A percentile compares a stretch with the other conserved stretches of the same genome.
Conservation (phyloP, 2,797 vertebrate genomes). For the Tragopan temminckii region DNA sequence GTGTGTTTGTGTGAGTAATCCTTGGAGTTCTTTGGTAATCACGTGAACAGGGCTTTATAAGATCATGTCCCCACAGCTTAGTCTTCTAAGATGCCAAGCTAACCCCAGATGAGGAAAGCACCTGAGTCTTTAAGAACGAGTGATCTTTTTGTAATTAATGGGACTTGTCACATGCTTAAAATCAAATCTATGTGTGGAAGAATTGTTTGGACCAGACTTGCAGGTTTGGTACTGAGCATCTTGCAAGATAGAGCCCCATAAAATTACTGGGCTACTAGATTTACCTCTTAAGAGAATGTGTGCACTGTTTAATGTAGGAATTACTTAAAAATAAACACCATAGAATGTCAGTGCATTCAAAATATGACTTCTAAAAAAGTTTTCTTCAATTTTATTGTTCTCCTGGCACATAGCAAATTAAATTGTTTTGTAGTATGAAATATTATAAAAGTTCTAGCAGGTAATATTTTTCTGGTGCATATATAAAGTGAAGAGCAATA, state of each 20-base stretch:
- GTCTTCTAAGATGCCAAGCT: conserved; percentile 49
- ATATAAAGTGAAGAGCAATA: conserved; percentile 37
- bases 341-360: neutral
- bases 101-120: conserved; percentile 35
- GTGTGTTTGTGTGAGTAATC: neutral
- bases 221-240: conserved; percentile 3
- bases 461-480: neutral
- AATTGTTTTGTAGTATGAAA: conserved; percentile 56
- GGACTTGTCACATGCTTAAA: conserved; percentile 39
- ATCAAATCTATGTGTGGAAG: conserved; percentile 19
- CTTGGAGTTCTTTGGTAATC: conserved; percentile 36
- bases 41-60: conserved; percentile 42
- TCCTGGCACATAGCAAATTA: conserved; percentile 17
- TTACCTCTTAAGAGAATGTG: neutral
- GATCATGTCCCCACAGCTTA: conserved; percentile 46
- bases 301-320: neutral
- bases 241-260: neutral
- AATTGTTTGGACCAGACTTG: neutral
- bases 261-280: neutral
- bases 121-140: conserved; percentile 38
- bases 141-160: conserved; percentile 45
- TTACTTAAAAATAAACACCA: neutral
- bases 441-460: conserved; percentile 27
- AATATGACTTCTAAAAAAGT: neutral
- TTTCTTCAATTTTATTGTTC: conserved; percentile 30